Conservation (phyloP, 2,888 invertebrate genomes). For the Spodoptera littoralis region DNA sequence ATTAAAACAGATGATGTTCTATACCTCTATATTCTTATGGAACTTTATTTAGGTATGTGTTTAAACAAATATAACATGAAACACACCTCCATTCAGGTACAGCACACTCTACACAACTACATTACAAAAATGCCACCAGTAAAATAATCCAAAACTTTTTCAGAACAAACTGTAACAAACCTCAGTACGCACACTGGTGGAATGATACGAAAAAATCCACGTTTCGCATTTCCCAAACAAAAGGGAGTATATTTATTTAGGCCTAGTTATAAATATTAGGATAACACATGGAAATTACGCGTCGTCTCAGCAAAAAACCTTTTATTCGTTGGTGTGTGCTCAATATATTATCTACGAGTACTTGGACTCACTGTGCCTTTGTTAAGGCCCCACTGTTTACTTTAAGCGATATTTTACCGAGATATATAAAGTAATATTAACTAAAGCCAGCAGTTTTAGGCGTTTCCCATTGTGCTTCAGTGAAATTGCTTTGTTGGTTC, state of each 20-base stretch:
- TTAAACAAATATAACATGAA: no score
- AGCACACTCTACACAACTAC: no score
- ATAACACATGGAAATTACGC: conserved; percentile 74
- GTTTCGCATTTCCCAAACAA: conserved; percentile 48
- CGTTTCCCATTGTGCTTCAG: neutral
- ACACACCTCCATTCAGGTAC: no score
- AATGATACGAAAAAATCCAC: conserved; percentile 30
- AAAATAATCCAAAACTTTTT: conserved; percentile 15
- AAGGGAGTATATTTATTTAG: conserved; percentile 73
- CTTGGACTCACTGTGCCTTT: conserved; percentile 6
- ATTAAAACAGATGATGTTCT: no score
- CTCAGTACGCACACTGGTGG: conserved; percentile 12
- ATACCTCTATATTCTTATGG: no score
- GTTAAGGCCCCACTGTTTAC: neutral
- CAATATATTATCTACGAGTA: conserved; percentile 49
- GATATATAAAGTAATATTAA: no score
- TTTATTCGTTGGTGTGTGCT: conserved; percentile 54
- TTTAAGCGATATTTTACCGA: neutral
- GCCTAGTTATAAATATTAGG: conserved; percentile 78
- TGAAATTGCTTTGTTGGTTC: no score
- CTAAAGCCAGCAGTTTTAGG: neutral
- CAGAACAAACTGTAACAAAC: conserved; percentile 7
- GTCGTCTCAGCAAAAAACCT: conserved; percentile 62
- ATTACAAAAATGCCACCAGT: neutral
- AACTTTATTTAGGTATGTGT: no score